Evolutionary conservation across 2,888 invertebrate species (phyloP).

Genomic region (Gastracanthus pulcherrimus): DNA sequence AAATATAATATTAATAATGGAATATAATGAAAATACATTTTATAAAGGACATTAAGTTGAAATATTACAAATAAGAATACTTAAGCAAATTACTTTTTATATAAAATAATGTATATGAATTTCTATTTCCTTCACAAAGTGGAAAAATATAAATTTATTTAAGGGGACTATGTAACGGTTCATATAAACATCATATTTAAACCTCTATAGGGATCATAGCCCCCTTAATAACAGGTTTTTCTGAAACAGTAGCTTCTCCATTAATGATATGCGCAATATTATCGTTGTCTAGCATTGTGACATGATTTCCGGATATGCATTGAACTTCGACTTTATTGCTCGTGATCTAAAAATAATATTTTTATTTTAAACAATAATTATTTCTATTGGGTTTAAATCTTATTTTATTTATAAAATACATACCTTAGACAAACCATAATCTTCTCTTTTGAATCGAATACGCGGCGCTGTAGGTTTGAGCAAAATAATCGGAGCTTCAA

Average conservation of each 20-base stretch:
- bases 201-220: no score
- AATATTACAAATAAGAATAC: no score
- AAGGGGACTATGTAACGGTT: no score
- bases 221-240: no score
- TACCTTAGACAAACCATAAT: neutral
- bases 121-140: no score
- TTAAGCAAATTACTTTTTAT: no score
- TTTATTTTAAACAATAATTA: neutral
- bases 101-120: no score
- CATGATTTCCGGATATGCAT: conserved; percentile 86
- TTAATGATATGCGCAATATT: conserved; percentile 79
- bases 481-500: conserved; percentile 82
- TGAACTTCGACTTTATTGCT: conserved; percentile 81
- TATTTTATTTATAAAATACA: conserved; percentile 63
- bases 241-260: conserved; percentile 69
- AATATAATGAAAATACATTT: no score
- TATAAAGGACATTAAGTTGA: no score
- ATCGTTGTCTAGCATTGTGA: conserved; percentile 83
- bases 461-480: conserved; percentile 80
- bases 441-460: neutral
- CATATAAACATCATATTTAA: no score
- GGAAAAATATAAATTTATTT: no score
- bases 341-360: conserved; percentile 77
- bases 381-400: conserved; percentile 80
- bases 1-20: no score